Conservation (phyloP, 2,797 vertebrate genomes). For the Lutjanus argentimaculatus region DNA sequence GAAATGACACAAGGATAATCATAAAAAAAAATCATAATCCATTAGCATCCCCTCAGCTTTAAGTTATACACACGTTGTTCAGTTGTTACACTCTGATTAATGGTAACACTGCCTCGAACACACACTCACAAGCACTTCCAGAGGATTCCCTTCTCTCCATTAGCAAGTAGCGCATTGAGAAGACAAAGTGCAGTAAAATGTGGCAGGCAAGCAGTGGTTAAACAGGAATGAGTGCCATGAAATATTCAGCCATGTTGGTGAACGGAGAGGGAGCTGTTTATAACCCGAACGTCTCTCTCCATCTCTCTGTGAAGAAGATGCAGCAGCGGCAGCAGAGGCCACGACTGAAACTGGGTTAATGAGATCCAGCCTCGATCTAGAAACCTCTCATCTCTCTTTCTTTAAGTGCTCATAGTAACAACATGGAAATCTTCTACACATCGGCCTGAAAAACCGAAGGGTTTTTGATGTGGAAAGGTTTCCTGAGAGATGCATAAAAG, state of each 20-base stretch:
- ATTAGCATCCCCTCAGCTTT: constrained; percentile 34
- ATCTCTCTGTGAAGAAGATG: constrained; percentile 36
- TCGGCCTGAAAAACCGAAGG: constrained; percentile 1
- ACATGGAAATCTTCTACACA: not conserved
- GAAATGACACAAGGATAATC: constrained; percentile 18
- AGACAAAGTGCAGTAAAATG: constrained; percentile 47
- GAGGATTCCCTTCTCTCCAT: constrained; percentile 42
- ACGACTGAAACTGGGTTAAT: constrained; percentile 76
- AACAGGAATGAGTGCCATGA: constrained; percentile 64
- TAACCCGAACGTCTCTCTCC: constrained; percentile 42
- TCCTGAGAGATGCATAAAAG: constrained; percentile 9
- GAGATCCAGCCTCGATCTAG: constrained; percentile 54
- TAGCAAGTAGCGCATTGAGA: constrained; percentile 27
- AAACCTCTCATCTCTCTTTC: constrained; percentile 53
- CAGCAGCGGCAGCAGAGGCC: constrained; percentile 39
- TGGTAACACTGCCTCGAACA: constrained; percentile 6
- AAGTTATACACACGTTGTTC: constrained; percentile 18
- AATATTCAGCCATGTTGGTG: constrained; percentile 76
- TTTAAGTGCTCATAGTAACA: constrained; percentile 26
- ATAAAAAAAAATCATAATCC: constrained; percentile 11
- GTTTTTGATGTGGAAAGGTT: constrained; percentile 2
- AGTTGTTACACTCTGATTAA: constrained; percentile 41
- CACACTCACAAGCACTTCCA: constrained; percentile 13
- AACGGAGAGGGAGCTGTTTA: constrained; percentile 52
- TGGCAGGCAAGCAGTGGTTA: constrained; percentile 42